Percentiles rank a stretch among this genome's conserved stretches.
These are phyloP conservation scores for Cyprinodon brontotheroides DNA, from an alignment of 2,113 vertebrate genomes.

Conservation along the genomic window DNA sequence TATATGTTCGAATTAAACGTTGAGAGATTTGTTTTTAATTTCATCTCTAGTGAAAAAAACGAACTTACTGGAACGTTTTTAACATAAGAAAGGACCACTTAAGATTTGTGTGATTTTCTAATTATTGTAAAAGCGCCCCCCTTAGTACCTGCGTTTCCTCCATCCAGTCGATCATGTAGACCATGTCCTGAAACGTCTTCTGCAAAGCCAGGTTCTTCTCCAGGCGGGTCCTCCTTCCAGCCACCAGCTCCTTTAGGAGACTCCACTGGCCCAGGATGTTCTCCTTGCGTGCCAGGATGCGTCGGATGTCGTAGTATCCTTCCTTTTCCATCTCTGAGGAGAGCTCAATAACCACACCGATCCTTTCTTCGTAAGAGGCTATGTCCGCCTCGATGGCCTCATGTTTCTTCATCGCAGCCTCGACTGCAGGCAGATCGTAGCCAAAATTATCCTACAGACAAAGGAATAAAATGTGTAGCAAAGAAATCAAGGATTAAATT, in stretches of 20 bases:
- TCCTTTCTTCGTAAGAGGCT: constrained; percentile 92
- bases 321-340: constrained; percentile 87
- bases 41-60: not conserved
- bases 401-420: constrained; percentile 97
- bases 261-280: constrained; percentile 93
- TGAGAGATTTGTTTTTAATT: not conserved
- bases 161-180: constrained; percentile 99
- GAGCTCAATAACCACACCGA: constrained; percentile 89
- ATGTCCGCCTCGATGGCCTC: constrained; percentile 97
- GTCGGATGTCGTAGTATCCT: constrained; percentile 88
- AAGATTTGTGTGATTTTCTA: too few relatives aligned
- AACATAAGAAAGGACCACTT: not conserved
- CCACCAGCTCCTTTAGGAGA: constrained; percentile 87
- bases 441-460: constrained; percentile 90
- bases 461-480: not conserved
- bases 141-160: constrained; percentile 90
- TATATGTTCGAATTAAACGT: not conserved
- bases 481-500: not conserved
- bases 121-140: not conserved
- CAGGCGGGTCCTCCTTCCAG: constrained; percentile 83
- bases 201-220: constrained; percentile 93
- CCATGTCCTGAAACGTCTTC: constrained; percentile 98
- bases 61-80: not conserved
- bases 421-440: constrained; percentile 92
- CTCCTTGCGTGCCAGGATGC: constrained; percentile 89